Base-by-base conservation (phyloP, 1,140 invertebrate genomes). In the Drosophila kikkawai region DNA sequence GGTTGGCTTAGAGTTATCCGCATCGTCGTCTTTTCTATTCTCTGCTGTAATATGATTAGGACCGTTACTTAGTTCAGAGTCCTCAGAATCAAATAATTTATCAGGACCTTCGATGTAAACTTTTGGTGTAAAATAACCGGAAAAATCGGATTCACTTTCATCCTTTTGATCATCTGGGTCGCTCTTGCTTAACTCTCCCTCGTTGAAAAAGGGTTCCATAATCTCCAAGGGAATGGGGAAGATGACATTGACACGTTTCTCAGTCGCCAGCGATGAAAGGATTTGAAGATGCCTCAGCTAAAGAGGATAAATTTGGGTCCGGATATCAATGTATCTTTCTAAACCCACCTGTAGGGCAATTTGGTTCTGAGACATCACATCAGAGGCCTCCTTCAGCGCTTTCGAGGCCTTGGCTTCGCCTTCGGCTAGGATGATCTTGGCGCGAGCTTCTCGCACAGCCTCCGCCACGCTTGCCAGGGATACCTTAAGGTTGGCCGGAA, bases 201-300 rank as follows among this genome's bases (percentile, higher is more conserved):
- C 13, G 22, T 39, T 15, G 9, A 3, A 9, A 58, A 77, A 82
- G 0, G 66, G 37, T 32, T 47, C 50, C 77, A 91, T 64, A 11
- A 94, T 55, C 45, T 99, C 98, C 87, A 99, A 97, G 13, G 98
- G 98, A 73, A 99, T 94, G 7, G 98, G 98, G 93, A 99, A 99
- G 60, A 99, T 96, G 75, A 99, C 98, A 15, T 98, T 99, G 0
- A 98, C 98, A 93, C 98, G 98, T 93, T 98, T 99, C 94, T 99
- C 98, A 0, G 97, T 96, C 19, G 98, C 97, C 90, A 99, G 98
- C 1, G 97, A 96, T 91, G 97, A 98, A 50, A 99, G 93, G 1
- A 98, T 98, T 94, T 99, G 96, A 17, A 94, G 91, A 58, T 92
- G 90, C 34, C 91, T 50, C 12, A 92, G 56, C 83, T 91, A 9